phyloP scores from a whole-genome alignment of 2,888 invertebrate genomes.

The Adelphocoris suturalis region DNA sequence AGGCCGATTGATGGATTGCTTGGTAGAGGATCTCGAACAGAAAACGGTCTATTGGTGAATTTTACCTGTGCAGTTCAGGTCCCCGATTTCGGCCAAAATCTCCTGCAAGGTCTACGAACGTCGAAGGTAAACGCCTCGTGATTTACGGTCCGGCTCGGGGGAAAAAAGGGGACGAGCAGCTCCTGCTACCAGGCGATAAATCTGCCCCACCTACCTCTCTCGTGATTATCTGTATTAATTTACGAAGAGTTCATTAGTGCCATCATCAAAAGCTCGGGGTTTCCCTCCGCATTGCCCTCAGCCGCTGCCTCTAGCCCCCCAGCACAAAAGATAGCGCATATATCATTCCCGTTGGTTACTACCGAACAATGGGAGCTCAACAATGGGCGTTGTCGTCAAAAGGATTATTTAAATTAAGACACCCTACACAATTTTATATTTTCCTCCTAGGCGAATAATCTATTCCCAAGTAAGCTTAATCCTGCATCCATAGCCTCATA shows the following conservation, averaged over 20 bases:
- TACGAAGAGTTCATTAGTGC: slow-evolving; percentile 59
- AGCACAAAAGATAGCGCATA: slow-evolving; percentile 15
- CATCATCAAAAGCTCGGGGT: slow-evolving; percentile 2
- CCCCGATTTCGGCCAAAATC: neutral
- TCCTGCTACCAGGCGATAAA: slow-evolving; percentile 54
- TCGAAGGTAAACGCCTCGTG: slow-evolving; percentile 38
- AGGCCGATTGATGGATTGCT: too few relatives aligned
- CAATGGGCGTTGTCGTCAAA: slow-evolving; percentile 20
- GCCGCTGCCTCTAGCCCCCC: neutral
- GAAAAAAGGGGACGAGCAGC: neutral
- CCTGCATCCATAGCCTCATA: too few relatives aligned
- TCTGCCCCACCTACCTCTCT: slow-evolving; percentile 36
- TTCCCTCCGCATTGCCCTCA: neutral
- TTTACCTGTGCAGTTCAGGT: neutral
- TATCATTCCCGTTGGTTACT: slow-evolving; percentile 32
- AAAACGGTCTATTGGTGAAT: too few relatives aligned
- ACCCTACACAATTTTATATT: neutral
- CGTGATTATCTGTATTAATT: slow-evolving; percentile 52
- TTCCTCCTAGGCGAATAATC: neutral
- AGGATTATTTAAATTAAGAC: neutral
- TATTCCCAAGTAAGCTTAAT: neutral
- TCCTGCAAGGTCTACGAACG: neutral
- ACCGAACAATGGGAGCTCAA: slow-evolving; percentile 1
- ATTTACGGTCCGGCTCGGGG: slow-evolving; percentile 18
- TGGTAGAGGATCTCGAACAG: too few relatives aligned